Evolutionary conservation across 2,888 invertebrate genomes (phyloP).

Genomic region (Sarcophaga caerulescens): DNA sequence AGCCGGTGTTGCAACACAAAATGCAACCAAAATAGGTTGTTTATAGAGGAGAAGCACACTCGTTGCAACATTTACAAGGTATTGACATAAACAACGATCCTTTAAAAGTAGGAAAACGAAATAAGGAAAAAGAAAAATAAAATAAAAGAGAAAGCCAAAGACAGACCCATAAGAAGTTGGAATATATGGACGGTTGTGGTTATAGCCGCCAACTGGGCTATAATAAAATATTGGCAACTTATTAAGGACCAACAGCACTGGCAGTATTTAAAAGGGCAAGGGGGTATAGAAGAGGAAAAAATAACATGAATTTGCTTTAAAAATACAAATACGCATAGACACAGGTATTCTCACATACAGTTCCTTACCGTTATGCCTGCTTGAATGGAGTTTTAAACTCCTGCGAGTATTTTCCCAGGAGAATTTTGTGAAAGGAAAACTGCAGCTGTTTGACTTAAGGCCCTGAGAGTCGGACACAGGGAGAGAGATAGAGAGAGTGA

Average conservation of each 20-base stretch:
- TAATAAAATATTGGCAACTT: too few relatives aligned
- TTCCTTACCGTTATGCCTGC: not conserved
- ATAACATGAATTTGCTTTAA: conserved; percentile 49
- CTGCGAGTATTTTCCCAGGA: not conserved
- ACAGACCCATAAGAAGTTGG: not conserved
- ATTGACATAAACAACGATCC: conserved; percentile 34
- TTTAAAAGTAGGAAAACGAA: not conserved
- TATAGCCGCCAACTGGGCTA: too few relatives aligned
- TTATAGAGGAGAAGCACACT: not conserved
- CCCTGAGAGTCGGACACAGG: too few relatives aligned
- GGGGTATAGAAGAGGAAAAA: not conserved
- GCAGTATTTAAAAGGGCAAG: not conserved
- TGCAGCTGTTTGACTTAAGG: not conserved
- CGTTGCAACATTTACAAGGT: not conserved
- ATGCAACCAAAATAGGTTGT: conserved; percentile 29
- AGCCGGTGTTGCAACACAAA: not conserved
- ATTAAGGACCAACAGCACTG: too few relatives aligned
- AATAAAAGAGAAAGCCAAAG: not conserved
- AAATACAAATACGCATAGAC: conserved; percentile 33
- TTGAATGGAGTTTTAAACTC: not conserved
- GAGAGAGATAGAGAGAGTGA: not conserved
- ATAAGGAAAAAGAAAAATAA: conserved; percentile 9
- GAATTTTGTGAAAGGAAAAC: not conserved
- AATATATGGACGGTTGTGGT: not conserved
- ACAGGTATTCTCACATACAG: not conserved